Evolutionary conservation across 2,888 invertebrate genomes (phyloP), one percentile per base, ranked within the genome.

Genomic region (Hirtodrosophila alboralis): DNA sequence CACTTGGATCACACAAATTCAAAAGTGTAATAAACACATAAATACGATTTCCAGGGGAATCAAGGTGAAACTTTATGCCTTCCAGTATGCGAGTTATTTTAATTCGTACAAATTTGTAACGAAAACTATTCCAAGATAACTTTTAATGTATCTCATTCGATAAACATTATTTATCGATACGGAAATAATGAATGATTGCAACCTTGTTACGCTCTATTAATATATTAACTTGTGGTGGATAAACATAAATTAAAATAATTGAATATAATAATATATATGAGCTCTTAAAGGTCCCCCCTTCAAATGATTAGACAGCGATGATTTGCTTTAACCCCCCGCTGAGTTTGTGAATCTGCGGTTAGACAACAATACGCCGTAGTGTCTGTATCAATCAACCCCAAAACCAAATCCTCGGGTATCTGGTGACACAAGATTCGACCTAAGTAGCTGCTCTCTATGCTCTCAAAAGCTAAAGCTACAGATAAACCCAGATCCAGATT

Each of bases 1-100:
- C 67, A 68, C 66, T 68, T 66, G 70, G 63, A 47, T 28, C 67
- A 49, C 30, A 59, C 67, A 51, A 66, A 51, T 51, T 59, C 40
- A 51, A 72, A 69, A 51, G 43, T 66, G 53, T 72, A 72, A 65
- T 72, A 49, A 27, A 36, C 18, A 68, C 31, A 53, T 27, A 47
- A 26, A 41, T 33, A 45, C 30, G 28, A 30, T 56, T 56, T 52
- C 54, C 60, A 66, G 36, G 23, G 52, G 30, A 52, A 73, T 73
- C 69, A 69, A 69, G 52, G 73, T 73, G 69, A 66, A 54, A 41
- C 41, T 37, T 43, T 18, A 16, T 27, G 27, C 9, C 27, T 52
- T 18, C 34, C 34, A 34, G n/a, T 28, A 4, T 3, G 27, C 8
- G 27, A 9, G 27, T 12, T 43, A 18, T 30, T 14, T 31, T 10